Conservation (phyloP, 2,888 invertebrate genomes). For the Acleris sparsana region DNA sequence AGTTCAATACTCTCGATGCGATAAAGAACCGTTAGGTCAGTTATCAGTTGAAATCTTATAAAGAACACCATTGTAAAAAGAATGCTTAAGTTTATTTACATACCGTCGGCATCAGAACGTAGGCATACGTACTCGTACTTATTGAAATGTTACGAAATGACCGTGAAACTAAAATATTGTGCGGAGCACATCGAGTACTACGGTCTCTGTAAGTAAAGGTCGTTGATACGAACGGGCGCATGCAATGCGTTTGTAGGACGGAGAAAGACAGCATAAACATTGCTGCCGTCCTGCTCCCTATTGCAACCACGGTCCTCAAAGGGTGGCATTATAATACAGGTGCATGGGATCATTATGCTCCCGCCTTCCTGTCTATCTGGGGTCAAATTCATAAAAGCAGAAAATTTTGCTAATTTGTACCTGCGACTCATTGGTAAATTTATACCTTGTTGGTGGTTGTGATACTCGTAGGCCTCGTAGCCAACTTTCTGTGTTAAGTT, state of each 20-base stretch:
- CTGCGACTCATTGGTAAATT: no score
- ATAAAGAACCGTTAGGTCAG: constrained; percentile 37
- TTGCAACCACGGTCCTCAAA: constrained; percentile 56
- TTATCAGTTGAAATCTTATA: constrained; percentile 42
- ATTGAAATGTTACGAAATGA: constrained; percentile 76
- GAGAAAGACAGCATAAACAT: constrained; percentile 72
- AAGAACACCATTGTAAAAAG: constrained; percentile 47
- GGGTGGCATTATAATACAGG: constrained; percentile 31
- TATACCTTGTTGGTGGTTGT: no score
- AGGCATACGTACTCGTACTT: constrained; percentile 43
- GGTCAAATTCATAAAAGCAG: constrained; percentile 4
- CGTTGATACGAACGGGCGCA: constrained; percentile 73
- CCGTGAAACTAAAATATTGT: constrained; percentile 76
- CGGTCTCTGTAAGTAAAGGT: constrained; percentile 67
- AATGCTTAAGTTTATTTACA: constrained; percentile 55
- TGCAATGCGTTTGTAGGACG: constrained; percentile 59
- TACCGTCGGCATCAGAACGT: constrained; percentile 53
- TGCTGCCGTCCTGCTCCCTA: constrained; percentile 54
- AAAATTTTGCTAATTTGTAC: no score
- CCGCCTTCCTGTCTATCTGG: constrained; percentile 11
- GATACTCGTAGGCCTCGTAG: no score
- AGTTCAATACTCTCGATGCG: constrained; percentile 9
- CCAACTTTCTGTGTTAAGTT: no score
- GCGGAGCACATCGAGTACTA: constrained; percentile 61
- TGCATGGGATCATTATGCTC: constrained; percentile 21